Evolutionary conservation across 2,888 invertebrate genomes (phyloP).

Genomic region (Cryptocephalus primarius): DNA sequence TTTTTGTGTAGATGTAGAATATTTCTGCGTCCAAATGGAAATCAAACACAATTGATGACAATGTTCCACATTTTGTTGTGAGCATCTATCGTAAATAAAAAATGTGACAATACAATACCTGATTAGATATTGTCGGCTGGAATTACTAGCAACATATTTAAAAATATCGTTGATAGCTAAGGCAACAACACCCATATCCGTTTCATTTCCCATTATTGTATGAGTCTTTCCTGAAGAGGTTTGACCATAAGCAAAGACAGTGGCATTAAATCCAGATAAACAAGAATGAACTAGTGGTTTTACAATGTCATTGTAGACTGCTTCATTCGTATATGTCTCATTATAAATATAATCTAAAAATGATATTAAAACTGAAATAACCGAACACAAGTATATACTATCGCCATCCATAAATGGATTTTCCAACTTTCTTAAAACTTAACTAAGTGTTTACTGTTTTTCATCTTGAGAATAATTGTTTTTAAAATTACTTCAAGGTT

Average conservation of each 20-base stretch:
- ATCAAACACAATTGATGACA: too few relatives aligned
- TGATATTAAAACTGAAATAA: background rate
- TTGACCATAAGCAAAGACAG: conserved; percentile 86
- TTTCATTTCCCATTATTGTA: conserved; percentile 66
- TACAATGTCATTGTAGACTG: conserved; percentile 57
- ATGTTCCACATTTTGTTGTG: too few relatives aligned
- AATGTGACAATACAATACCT: conserved; percentile 36
- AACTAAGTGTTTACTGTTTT: too few relatives aligned
- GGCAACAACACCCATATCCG: conserved; percentile 64
- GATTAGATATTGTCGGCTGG: conserved; percentile 63
- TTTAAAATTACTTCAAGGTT: too few relatives aligned
- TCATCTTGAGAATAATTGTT: too few relatives aligned
- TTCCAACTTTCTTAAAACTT: background rate
- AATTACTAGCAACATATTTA: conserved; percentile 47
- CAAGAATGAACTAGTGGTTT: conserved; percentile 62
- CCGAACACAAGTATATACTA: background rate
- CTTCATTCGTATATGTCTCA: conserved; percentile 43
- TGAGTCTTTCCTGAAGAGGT: conserved; percentile 84
- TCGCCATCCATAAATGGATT: background rate
- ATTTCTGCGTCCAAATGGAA: too few relatives aligned
- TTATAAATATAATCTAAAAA: conserved; percentile 66
- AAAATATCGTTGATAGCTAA: conserved; percentile 62
- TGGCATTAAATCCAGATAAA: conserved; percentile 70
- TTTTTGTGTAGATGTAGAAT: too few relatives aligned
- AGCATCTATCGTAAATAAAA: too few relatives aligned